Evolutionary conservation across 2,113 vertebrate species (phyloP).

Genomic region (Gambusia holbrooki): DNA sequence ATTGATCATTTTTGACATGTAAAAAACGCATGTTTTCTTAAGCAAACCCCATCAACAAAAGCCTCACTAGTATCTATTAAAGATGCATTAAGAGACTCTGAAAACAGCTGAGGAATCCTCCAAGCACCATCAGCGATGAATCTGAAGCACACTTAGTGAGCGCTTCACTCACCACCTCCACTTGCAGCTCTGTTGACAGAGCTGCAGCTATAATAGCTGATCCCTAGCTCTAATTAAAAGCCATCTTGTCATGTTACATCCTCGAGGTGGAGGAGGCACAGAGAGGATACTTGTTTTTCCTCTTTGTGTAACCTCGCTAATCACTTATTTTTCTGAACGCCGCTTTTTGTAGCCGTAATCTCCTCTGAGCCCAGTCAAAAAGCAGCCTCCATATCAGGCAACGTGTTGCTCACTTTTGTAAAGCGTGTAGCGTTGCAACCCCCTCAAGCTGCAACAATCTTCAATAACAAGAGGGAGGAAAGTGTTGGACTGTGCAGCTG

Average conservation of each 20-base stretch:
- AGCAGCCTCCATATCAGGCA: neutral
- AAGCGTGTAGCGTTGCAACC: neutral
- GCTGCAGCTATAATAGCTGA: conserved; percentile 59
- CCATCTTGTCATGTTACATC: conserved; percentile 59
- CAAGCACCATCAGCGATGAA: conserved; percentile 24
- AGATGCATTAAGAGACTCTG: conserved; percentile 39
- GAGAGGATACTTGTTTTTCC: conserved; percentile 29
- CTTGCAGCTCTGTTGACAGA: conserved; percentile 50
- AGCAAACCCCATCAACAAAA: neutral
- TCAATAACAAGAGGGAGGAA: conserved; percentile 16
- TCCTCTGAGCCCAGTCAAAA: neutral
- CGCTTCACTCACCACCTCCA: conserved; percentile 36
- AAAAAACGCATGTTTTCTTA: no score
- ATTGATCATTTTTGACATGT: no score
- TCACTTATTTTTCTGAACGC: conserved; percentile 22
- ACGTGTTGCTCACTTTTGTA: conserved; percentile 22
- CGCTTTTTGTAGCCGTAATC: conserved; percentile 15
- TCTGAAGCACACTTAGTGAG: conserved; percentile 34
- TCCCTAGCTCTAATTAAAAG: conserved; percentile 65
- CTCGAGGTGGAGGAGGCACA: conserved; percentile 32
- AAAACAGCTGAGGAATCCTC: conserved; percentile 21
- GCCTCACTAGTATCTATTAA: conserved; percentile 42
- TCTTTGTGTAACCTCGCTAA: conserved; percentile 34
- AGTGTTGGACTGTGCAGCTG: conserved; percentile 31
- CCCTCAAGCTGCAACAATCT: conserved; percentile 21